phyloP scores from a whole-genome alignment of 2,888 invertebrate genomes.

The Tromatobia lineatoria region DNA sequence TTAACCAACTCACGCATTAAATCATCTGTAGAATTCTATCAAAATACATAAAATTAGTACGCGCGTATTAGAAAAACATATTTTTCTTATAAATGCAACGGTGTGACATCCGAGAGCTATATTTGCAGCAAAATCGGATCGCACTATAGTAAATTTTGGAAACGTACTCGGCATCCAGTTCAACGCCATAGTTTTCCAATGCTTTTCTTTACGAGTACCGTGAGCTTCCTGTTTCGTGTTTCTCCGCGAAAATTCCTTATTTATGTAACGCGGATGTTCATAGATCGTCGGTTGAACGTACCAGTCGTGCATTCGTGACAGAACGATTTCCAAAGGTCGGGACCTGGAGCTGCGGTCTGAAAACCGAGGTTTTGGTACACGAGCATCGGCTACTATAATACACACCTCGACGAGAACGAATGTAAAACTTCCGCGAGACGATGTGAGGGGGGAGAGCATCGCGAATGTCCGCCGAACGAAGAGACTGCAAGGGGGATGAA shows the following conservation, averaged over 20 bases:
- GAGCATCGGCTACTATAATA: conserved; percentile 54
- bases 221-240: conserved; percentile 17
- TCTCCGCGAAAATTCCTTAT: conserved; percentile 55
- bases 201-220: conserved; percentile 41
- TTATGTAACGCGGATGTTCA: conserved; percentile 68
- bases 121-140: background rate
- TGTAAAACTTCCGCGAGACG: conserved; percentile 74
- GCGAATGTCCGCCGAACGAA: conserved; percentile 33
- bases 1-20: background rate
- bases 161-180: background rate
- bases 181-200: conserved; percentile 1
- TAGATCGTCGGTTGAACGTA: conserved; percentile 58
- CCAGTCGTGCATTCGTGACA: conserved; percentile 46
- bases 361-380: background rate
- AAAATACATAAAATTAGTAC: too few species aligned
- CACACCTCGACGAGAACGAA: conserved; percentile 71
- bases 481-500: conserved; percentile 50
- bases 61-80: too few species aligned
- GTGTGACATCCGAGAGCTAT: background rate
- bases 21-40: background rate
- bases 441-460: conserved; percentile 26
- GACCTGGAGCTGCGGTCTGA: conserved; percentile 22
- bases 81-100: background rate
- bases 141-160: background rate
- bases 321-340: conserved; percentile 54